Conservation (phyloP, 2,797 vertebrate genomes). For the Apodemus agrarius region DNA sequence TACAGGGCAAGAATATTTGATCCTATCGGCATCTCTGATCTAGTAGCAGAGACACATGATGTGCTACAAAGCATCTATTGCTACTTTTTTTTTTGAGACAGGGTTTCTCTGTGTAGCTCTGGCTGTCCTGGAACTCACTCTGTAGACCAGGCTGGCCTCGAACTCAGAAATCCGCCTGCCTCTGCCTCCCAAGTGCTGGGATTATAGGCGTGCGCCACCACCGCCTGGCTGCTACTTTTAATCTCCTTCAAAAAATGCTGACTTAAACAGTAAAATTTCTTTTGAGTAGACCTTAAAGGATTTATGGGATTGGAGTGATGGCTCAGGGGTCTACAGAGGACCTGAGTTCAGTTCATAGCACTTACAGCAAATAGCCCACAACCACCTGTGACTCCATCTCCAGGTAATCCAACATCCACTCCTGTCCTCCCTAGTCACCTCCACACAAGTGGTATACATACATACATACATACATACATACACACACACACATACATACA, state of each 20-base stretch:
- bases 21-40: background rate
- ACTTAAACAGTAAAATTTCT: no score
- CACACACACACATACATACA: background rate
- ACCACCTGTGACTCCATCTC: background rate
- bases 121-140: no score
- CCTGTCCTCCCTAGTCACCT: background rate
- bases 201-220: no score
- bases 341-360: background rate
- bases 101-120: no score
- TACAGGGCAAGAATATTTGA: background rate
- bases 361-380: no score
- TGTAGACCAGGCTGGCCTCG: no score
- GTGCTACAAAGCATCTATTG: background rate
- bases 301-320: background rate
- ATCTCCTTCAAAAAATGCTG: background rate
- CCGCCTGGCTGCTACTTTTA: background rate
- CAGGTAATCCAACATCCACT: background rate
- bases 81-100: no score
- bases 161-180: no score
- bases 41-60: background rate
- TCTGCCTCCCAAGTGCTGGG: no score
- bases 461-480: background rate
- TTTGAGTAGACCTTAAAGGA: background rate
- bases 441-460: background rate
- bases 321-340: background rate